phyloP scores from a whole-genome alignment of 92 coral and sea anemone genomes.

The Epizoanthus stellaris region DNA sequence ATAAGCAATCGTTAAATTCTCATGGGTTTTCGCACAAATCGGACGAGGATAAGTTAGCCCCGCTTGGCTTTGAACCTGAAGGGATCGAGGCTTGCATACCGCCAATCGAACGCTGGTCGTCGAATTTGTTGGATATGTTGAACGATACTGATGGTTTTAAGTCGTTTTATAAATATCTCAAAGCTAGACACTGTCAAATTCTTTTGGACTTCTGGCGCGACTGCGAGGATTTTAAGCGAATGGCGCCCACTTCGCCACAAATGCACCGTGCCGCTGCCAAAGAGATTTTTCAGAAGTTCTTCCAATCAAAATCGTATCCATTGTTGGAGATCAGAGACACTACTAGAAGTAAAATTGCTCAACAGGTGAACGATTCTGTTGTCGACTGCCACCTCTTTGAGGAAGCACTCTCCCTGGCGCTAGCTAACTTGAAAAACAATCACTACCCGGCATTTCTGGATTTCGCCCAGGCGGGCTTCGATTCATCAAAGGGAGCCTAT shows the following conservation, averaged over 20 bases:
- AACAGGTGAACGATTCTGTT: conserved; percentile 81
- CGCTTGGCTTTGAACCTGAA: conserved; percentile 98
- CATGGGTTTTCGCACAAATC: conserved; percentile 63
- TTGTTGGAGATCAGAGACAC: conserved; percentile 72
- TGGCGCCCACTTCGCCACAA: conserved; percentile 86
- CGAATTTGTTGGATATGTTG: conserved; percentile 74
- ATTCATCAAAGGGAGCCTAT: conserved; percentile 57
- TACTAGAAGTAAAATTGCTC: conserved; percentile 79
- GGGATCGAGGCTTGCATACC: conserved; percentile 94
- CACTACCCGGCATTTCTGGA: conserved; percentile 79
- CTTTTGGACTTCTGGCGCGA: conserved; percentile 93
- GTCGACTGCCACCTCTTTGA: conserved; percentile 81
- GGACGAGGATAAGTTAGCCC: conserved; percentile 91
- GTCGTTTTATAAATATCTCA: conserved; percentile 84
- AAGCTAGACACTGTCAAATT: conserved; percentile 72
- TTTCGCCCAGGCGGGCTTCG: conserved; percentile 70
- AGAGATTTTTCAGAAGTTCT: conserved; percentile 85
- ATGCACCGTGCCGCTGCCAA: conserved; percentile 76
- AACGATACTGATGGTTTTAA: conserved; percentile 74
- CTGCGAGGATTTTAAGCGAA: conserved; percentile 87
- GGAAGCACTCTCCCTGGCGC: conserved; percentile 80
- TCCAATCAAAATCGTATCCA: conserved; percentile 66
- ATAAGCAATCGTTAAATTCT: conserved; percentile 63
- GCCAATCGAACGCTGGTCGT: conserved; percentile 83
- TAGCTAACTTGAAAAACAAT: conserved; percentile 78